Evolutionary conservation across 2,113 vertebrate species (phyloP), one percentile per base, ranked within the genome.

Genomic region (Typhlomys cinereus): DNA sequence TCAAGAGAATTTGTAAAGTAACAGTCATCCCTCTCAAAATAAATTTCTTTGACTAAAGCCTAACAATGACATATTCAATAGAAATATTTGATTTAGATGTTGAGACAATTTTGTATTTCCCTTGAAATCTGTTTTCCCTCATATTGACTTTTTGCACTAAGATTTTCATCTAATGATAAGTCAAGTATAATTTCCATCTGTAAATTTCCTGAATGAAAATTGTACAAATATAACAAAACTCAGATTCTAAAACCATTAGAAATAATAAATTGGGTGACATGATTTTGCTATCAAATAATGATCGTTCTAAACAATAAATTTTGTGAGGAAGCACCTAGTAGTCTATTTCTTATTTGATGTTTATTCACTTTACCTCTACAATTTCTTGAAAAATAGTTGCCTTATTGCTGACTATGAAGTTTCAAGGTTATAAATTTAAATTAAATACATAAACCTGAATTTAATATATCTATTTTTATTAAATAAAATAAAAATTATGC

Each of bases 391-490:
- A 83, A 89, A 90, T 69, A 91, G 1, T 54, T 64, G 57, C 71
- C 95, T 88, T 95, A 54, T 82, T 82, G 50, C 75, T 89, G 85
- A 88, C 82, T 91, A 78, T 15, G 69, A 5, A 0, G 90, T 73
- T 50, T 71, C 69, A 31, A 87, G 6, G 41, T 62, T 2, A 73
- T 61, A 92, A 66, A 44, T 62, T 48, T 83, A 44, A 91, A 50
- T 36, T 74, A 8, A 64, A 79, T 13, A 93, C n/a, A 4, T 81
- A 18, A 66, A 50, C 76, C 12, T 70, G 27, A 41, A 75, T n/a
- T 91, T 4, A 62, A 70, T 0, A 62, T 85, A 41, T 23, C 14
- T 85, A 15, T 5, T 62, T 76, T 81, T 75, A 71, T 52, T 90
- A 83, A 74, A 71, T 57, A 62, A 73, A 96, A 86, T 39, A 52